phyloP scores from a whole-genome alignment of 53 echinoderm and acorn worm genomes.

The Holothuria leucospilota region DNA sequence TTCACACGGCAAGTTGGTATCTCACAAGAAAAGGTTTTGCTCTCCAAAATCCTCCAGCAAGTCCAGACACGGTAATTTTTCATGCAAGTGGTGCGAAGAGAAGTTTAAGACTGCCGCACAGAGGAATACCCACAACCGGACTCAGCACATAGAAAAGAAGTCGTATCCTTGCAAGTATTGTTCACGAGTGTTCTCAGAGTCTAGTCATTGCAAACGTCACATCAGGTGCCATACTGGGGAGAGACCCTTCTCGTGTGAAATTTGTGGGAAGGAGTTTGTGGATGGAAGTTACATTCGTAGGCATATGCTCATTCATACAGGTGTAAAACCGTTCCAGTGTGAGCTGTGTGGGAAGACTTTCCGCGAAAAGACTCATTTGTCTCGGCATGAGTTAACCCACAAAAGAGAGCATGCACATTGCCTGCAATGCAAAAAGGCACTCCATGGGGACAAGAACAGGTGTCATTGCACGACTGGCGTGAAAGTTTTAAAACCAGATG shows the following conservation, averaged over 20 bases:
- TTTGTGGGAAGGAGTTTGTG: conserved; percentile 47
- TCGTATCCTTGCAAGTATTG: conserved; percentile 30
- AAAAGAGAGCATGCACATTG: conserved; percentile 20
- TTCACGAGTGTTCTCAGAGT: conserved; percentile 28
- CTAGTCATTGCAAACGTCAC: conserved; percentile 50
- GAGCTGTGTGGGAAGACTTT: conserved; percentile 46
- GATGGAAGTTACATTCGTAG: conserved; percentile 42
- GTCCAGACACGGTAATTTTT: background rate
- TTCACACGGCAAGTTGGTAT: no score
- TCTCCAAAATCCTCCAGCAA: no score
- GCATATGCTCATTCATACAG: conserved; percentile 44
- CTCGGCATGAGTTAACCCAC: conserved; percentile 39
- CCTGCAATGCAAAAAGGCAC: conserved; percentile 17
- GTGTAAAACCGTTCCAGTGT: conserved; percentile 43
- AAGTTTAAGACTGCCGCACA: background rate
- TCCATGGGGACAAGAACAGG: conserved; percentile 29
- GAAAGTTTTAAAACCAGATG: background rate
- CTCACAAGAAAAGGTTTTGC: no score
- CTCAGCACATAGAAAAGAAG: conserved; percentile 32
- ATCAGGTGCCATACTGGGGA: conserved; percentile 40
- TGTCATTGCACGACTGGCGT: background rate
- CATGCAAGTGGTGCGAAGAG: conserved; percentile 19
- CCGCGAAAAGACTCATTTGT: conserved; percentile 34
- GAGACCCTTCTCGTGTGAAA: conserved; percentile 30
- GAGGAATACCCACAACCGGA: background rate